Evolutionary conservation across 2,113 vertebrate genomes (phyloP), one percentile per base, ranked within the genome.

Genomic region (Myrmophylax atrothorax): DNA sequence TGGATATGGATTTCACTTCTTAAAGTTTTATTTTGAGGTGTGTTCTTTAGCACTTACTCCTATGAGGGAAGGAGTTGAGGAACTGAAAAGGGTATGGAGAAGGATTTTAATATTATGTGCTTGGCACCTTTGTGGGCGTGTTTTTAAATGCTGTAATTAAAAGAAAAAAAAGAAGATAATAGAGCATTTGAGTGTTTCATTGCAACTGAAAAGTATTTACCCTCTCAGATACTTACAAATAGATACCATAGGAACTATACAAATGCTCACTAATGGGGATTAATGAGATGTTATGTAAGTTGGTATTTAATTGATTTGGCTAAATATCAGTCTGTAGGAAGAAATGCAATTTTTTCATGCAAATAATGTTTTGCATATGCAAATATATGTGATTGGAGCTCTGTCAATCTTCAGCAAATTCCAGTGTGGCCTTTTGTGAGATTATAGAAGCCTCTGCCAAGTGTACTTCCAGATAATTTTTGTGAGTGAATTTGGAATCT

Each of bases 361-460:
- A 89, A 90, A 46, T 78, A 77, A 82, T 94, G 9, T 93, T 95
- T 74, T 93, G 80, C 60, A 79, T 96, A 94, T 94, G 78, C 86
- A 94, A 96, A 86, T 94, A 28, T 55, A 67, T 74, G 18, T 53
- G 9, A 79, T 69, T 92, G 89, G 63, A 93, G 9, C 33, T 94
- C 25, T 90, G 49, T 92, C 89, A 85, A 60, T 53, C 52, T 8
- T 6, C 37, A 66, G 35, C 23, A 90, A 94, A 81, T 95, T 96
- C 38, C 55, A 73, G 0, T 50, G 60, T 82, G 44, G 50, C 83
- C 74, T 94, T 91, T 69, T 80, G 67, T 80, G 38, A 94, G 20
- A 80, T 60, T 84, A 59, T 26, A 87, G 55, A 84, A 78, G 10
- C 17, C 29, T 84, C 37, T 90, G 80, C 83, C 83, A 90, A 94